Evolutionary conservation across 37 sponge, comb jelly and placozoan species (phyloP), one percentile per base, ranked within the genome.

Genomic region (Mnemiopsis leidyi): DNA sequence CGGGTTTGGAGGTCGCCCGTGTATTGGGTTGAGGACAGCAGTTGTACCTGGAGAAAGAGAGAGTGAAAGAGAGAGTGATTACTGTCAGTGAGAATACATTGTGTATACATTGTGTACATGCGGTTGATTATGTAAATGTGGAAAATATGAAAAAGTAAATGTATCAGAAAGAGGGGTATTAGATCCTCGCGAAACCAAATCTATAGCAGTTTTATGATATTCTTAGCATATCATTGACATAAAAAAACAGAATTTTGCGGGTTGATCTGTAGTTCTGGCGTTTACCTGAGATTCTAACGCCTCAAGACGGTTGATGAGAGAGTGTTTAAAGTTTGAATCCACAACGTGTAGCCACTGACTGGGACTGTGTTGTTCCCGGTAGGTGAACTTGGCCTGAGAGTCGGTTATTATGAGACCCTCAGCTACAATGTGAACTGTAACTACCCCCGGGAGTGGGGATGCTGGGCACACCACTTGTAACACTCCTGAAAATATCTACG

Each of bases 291-390:
- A 77, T 32, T 77, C 79, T 26, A 77, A 36, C 20, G 79, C 79
- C 79, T 77, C 79, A 20, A 77, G 79, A 1, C 79, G 79, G 79
- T 77, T 77, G 79, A 77, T 77, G 36, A 77, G 79, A 26, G 79
- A 77, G 36, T 77, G 33, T 36, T 77, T 77, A 36, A 77, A 77
- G 79, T 77, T 77, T 2, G 79, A 77, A 36, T 77, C 79, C 32
- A 77, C 79, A 32, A 77, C 79, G 0, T 77, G 33, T 33, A 77
- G 79, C 79, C 79, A 77, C 32, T 77, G 79, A 31, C 79, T 32
- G 7, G 79, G 79, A 34, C 79, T 77, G 79, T 77, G 79, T 77
- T 77, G 32, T 26, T 32, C 79, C 3, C 79, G 33, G 79, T 77
- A 77, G 1, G 79, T 77, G 36, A 77, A 77, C 79, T 77, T 77